Evolutionary conservation across 1,140 invertebrate species (phyloP).

Genomic region (Drosophila rhopaloa): DNA sequence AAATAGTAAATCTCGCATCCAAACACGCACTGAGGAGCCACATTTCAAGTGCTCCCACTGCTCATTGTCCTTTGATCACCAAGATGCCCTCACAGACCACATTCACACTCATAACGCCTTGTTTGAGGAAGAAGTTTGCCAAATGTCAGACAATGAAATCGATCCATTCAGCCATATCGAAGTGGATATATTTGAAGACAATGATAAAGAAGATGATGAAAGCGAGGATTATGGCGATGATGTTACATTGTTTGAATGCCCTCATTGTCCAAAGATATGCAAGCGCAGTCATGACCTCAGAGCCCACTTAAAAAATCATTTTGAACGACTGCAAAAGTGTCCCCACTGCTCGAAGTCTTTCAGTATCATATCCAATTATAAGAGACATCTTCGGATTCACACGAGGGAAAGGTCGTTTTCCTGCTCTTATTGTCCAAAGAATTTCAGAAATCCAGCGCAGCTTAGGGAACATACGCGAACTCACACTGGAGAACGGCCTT

Average conservation of each 20-base stretch:
- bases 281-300: neutral
- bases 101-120: neutral
- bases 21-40: neutral
- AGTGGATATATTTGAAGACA: neutral
- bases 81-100: neutral
- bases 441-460: neutral
- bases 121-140: neutral
- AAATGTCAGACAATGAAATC: neutral
- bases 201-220: neutral
- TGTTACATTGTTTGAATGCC: neutral
- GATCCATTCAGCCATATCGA: neutral
- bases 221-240: neutral
- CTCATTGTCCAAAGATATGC: neutral
- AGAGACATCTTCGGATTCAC: neutral
- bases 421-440: neutral
- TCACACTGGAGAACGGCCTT: conserved; percentile 2
- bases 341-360: neutral
- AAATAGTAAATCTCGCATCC: neutral
- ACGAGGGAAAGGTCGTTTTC: neutral
- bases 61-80: neutral
- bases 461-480: neutral
- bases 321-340: neutral
- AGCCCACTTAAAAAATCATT: neutral
- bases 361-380: neutral
- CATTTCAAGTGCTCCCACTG: neutral